Conservation (phyloP, 2,113 vertebrate genomes). For the Scalopus aquaticus region DNA sequence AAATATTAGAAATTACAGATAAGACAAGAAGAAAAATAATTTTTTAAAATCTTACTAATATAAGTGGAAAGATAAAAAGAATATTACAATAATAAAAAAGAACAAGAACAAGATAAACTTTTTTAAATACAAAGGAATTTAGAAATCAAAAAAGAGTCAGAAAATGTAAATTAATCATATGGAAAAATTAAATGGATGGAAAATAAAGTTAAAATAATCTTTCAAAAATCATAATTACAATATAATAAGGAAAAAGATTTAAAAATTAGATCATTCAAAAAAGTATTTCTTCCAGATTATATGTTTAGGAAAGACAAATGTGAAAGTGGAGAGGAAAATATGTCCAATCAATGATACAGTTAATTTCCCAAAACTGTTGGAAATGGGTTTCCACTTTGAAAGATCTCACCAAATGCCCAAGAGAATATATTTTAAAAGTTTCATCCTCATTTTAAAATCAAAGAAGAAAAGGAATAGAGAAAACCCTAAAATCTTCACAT, state of each 20-base stretch:
- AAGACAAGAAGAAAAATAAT: background rate
- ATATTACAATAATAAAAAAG: background rate
- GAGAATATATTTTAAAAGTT: background rate
- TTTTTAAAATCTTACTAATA: background rate
- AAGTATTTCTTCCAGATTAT: background rate
- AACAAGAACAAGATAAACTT: background rate
- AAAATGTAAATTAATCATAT: background rate
- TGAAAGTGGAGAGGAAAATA: background rate
- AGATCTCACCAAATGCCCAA: background rate
- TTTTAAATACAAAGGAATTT: background rate
- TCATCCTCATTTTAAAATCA: background rate
- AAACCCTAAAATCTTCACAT: background rate
- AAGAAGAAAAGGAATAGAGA: background rate
- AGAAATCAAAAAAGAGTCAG: background rate
- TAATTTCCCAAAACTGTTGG: background rate
- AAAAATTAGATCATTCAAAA: background rate
- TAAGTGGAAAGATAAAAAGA: slow-evolving; percentile 10
- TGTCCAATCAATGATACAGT: background rate
- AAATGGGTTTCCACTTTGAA: slow-evolving; percentile 5
- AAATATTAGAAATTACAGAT: background rate
- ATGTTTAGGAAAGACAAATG: background rate
- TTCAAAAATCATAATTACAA: background rate
- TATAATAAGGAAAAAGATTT: background rate
- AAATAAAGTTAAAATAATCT: background rate
- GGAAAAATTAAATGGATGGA: background rate